Evolutionary conservation across 2,113 vertebrate species (phyloP).

Genomic region (Cairina moschata): DNA sequence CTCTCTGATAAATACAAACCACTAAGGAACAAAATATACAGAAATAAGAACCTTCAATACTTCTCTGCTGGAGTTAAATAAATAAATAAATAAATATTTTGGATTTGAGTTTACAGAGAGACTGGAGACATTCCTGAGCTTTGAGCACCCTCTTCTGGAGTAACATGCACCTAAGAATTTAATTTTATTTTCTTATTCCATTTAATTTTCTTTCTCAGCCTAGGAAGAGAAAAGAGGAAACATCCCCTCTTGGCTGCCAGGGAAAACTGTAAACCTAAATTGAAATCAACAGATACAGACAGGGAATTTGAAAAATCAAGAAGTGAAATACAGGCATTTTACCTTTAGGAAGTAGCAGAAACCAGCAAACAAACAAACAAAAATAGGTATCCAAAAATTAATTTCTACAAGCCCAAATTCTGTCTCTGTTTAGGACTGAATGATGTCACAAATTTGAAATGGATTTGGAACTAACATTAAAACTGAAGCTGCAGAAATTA

Average conservation of each 20-base stretch:
- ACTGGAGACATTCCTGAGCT: background rate
- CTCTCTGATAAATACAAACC: background rate
- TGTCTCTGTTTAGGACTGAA: background rate
- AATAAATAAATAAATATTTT: too few relatives aligned
- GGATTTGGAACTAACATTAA: background rate
- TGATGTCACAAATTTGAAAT: background rate
- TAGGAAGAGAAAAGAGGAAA: background rate
- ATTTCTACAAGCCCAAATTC: background rate
- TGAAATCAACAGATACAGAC: background rate
- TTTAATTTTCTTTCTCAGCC: background rate
- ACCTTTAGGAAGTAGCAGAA: background rate
- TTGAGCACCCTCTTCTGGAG: constrained; percentile 17
- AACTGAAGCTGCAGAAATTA: background rate
- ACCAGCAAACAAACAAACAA: background rate
- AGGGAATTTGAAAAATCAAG: background rate
- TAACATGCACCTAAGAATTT: background rate
- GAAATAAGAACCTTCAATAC: background rate
- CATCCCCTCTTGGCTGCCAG: background rate
- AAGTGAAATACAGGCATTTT: background rate
- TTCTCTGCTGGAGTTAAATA: background rate
- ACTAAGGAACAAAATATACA: background rate
- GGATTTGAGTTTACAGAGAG: background rate
- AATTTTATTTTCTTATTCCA: too few relatives aligned
- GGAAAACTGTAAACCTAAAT: background rate
- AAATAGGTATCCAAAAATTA: background rate